phyloP scores from a whole-genome alignment of 1,140 invertebrate species.

The Geopemphigus sp. region DNA sequence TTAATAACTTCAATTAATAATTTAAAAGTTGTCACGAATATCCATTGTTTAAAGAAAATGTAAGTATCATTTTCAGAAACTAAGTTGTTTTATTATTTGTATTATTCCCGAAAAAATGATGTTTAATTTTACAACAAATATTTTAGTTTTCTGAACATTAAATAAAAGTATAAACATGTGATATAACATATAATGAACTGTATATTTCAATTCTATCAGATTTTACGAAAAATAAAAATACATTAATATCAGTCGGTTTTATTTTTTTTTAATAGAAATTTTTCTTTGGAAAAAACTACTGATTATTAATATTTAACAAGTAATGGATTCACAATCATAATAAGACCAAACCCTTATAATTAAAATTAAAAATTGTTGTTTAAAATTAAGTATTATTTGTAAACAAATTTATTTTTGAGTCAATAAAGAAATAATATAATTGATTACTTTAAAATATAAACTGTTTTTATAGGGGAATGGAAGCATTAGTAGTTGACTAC shows the following conservation, averaged over 20 bases:
- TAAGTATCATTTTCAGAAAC: neutral
- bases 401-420: neutral
- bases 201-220: no score
- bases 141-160: neutral
- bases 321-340: no score
- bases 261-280: neutral
- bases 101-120: neutral
- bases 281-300: neutral
- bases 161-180: neutral
- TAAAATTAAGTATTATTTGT: no score
- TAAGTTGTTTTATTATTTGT: neutral
- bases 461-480: constrained; percentile 23
- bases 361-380: no score
- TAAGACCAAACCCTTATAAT: no score
- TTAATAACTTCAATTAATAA: no score
- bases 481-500: constrained; percentile 42
- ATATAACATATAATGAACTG: no score
- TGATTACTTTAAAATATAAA: neutral
- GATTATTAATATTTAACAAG: neutral
- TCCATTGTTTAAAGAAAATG: neutral
- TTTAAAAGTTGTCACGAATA: no score
- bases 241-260: neutral
- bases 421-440: neutral
- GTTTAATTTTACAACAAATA: neutral
- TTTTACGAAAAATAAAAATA: no score